These are phyloP conservation scores for Sebastes steindachneri DNA, from an alignment of 2,797 vertebrate genomes.

Conservation along the genomic window DNA sequence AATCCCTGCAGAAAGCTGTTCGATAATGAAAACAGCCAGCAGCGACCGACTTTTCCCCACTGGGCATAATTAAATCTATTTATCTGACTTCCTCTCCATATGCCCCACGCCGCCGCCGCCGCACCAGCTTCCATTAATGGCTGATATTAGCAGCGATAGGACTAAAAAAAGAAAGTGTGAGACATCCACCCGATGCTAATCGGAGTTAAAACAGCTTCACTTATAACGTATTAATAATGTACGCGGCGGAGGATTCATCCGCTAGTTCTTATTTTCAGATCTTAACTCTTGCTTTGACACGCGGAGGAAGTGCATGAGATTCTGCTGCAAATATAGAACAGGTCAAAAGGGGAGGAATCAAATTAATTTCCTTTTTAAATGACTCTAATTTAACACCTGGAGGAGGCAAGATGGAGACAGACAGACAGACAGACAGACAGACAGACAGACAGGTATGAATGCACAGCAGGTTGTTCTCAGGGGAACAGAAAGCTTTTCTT, in stretches of 20 bases:
- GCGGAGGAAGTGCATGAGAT: background rate
- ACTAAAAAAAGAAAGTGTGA: background rate
- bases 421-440: conserved; percentile 34
- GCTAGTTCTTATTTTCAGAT: conserved; percentile 45
- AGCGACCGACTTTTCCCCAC: conserved; percentile 33
- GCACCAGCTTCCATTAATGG: conserved; percentile 58
- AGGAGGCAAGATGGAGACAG: conserved; percentile 27
- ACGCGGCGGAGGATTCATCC: conserved; percentile 30
- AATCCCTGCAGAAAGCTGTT: conserved; percentile 15
- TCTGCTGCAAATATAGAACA: background rate
- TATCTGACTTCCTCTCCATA: conserved; percentile 54
- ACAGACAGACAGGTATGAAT: conserved; percentile 41
- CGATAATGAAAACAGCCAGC: conserved; percentile 40
- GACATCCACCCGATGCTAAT: conserved; percentile 51
- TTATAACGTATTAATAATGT: conserved; percentile 74
- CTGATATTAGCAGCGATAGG: conserved; percentile 10
- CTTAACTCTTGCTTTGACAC: conserved; percentile 10
- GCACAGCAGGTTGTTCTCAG: conserved; percentile 51
- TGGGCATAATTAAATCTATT: conserved; percentile 73
- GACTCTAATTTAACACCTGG: conserved; percentile 37
- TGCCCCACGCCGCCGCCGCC: background rate
- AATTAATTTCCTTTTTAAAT: conserved; percentile 32
- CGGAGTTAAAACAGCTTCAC: conserved; percentile 54
- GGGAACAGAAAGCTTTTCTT: conserved; percentile 49
- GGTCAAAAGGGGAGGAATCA: background rate